Conservation (phyloP, 1,140 invertebrate genomes). For the Conus betulinus region DNA sequence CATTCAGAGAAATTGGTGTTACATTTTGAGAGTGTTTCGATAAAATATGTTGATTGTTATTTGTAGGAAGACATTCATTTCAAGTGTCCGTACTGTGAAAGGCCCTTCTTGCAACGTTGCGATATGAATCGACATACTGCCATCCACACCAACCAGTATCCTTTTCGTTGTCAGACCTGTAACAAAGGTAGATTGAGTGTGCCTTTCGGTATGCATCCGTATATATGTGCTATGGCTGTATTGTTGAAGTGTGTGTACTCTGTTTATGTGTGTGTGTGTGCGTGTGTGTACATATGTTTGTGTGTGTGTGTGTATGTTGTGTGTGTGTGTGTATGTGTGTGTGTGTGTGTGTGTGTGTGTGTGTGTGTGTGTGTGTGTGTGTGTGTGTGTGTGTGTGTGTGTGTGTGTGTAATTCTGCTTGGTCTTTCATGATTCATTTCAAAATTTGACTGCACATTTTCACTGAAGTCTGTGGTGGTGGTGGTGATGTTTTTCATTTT, state of each 20-base stretch:
- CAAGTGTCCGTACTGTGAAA: constrained; percentile 66
- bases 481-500: no score
- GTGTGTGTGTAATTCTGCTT: background rate
- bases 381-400: background rate
- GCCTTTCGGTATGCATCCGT: no score
- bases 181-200: constrained; percentile 55
- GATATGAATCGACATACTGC: constrained; percentile 70
- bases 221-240: no score
- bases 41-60: background rate
- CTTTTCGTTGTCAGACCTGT: constrained; percentile 68
- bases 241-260: no score
- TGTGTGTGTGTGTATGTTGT: background rate
- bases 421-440: no score
- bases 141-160: constrained; percentile 64
- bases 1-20: no score
- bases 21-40: no score
- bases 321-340: background rate
- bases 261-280: no score
- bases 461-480: no score
- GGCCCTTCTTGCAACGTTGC: constrained; percentile 72
- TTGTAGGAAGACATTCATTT: constrained; percentile 32
- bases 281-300: no score
- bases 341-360: background rate
- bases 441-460: no score
- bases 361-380: constrained; percentile 11